Evolutionary conservation across 2,888 invertebrate genomes (phyloP).

Genomic region (Pseudococcus longispinus): DNA sequence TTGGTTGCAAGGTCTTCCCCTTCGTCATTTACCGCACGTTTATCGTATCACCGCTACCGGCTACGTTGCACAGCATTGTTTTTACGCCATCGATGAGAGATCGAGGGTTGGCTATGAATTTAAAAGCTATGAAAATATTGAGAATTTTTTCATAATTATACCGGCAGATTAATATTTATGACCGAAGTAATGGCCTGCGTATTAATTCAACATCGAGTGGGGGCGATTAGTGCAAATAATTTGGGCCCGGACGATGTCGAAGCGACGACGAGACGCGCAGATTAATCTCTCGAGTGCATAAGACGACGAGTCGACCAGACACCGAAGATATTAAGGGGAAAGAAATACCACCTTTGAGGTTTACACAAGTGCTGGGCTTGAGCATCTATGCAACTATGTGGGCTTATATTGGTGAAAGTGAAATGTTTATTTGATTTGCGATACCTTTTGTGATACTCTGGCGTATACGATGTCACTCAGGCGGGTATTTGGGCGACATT

Average conservation of each 20-base stretch:
- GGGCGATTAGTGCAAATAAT: background rate
- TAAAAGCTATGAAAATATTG: background rate
- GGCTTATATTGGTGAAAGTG: background rate
- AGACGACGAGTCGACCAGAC: background rate
- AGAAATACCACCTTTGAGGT: background rate
- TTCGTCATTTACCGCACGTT: conserved; percentile 11
- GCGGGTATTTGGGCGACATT: background rate
- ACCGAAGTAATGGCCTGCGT: background rate
- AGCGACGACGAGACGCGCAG: background rate
- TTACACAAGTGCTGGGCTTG: background rate
- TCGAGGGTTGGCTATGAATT: background rate
- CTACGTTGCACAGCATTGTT: conserved; percentile 12
- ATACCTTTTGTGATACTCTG: background rate
- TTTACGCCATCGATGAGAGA: conserved; percentile 3
- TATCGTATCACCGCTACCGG: conserved; percentile 2
- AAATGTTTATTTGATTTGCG: background rate
- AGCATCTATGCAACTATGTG: too few relatives aligned
- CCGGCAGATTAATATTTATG: background rate
- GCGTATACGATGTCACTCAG: background rate
- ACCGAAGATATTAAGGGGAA: background rate
- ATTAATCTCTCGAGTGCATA: background rate
- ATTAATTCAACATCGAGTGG: background rate
- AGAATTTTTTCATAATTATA: background rate
- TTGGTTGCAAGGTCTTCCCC: conserved; percentile 3
- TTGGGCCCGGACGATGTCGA: background rate